Evolutionary conservation across 2,113 vertebrate species (phyloP).

Genomic region (Paradoxurus hermaphroditus): DNA sequence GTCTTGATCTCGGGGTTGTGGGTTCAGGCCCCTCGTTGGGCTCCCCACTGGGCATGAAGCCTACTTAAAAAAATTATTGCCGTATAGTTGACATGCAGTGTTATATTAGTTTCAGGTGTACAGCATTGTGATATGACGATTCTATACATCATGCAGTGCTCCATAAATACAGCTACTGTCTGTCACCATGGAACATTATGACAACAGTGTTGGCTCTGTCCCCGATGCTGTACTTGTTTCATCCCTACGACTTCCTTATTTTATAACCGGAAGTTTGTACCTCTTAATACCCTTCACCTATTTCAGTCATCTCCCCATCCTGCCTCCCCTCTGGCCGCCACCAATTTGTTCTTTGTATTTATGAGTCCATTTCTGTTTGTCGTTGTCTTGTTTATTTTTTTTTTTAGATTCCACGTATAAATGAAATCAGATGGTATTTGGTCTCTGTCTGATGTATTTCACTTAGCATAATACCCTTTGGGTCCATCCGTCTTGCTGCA

Average conservation of each 20-base stretch:
- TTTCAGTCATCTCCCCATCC: neutral
- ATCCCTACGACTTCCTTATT: neutral
- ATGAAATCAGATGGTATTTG: neutral
- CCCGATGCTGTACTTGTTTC: neutral
- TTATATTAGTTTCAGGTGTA: neutral
- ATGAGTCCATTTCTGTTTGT: neutral
- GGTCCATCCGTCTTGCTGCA: neutral
- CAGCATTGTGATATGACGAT: neutral
- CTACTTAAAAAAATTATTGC: neutral
- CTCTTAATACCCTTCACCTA: neutral
- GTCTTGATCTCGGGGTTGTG: no score
- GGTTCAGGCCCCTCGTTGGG: no score
- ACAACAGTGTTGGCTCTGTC: neutral
- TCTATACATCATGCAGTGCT: neutral
- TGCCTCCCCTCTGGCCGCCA: neutral
- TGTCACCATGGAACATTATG: neutral
- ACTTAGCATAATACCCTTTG: neutral
- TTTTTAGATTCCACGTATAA: neutral
- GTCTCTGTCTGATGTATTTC: neutral
- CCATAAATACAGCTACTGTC: neutral
- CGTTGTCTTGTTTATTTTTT: neutral
- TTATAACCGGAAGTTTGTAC: neutral
- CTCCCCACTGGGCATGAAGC: no score
- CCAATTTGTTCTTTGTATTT: neutral
- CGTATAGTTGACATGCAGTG: neutral